Evolutionary conservation across 2,113 vertebrate species (phyloP).

Genomic region (Saccopteryx leptura): DNA sequence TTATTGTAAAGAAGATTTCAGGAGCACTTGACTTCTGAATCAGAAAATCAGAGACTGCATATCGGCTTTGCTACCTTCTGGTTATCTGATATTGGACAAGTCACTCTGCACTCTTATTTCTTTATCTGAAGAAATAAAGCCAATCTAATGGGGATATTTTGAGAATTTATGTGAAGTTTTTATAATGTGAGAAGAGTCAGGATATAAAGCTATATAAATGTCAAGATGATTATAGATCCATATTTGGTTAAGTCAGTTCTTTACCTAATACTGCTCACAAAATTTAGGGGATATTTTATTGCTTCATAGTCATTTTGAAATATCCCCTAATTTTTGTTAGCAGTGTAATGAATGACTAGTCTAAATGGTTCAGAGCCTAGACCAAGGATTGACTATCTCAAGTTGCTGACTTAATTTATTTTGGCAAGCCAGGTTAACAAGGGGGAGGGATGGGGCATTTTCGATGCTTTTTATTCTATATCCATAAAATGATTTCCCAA

Average conservation of each 20-base stretch:
- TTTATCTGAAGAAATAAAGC: conserved; percentile 34
- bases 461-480: conserved; percentile 37
- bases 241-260: conserved; percentile 37
- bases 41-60: conserved; percentile 11
- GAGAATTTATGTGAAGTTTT: conserved; percentile 33
- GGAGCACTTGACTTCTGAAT: not conserved
- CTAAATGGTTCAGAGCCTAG: not conserved
- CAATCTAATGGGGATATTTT: not conserved
- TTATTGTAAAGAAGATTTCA: not conserved
- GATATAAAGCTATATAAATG: conserved; percentile 17
- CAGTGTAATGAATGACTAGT: not conserved
- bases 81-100: not conserved
- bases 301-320: too few relatives aligned
- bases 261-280: not conserved
- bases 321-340: too few relatives aligned
- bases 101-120: not conserved
- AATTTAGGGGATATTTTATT: too few relatives aligned
- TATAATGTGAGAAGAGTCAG: conserved; percentile 36
- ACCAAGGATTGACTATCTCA: not conserved
- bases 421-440: not conserved
- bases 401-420: not conserved
- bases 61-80: not conserved
- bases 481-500: not conserved
- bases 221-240: not conserved
- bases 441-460: not conserved